Evolutionary conservation across 1,140 invertebrate species (phyloP), one percentile per base, ranked within the genome.

Genomic region (Thrips palmi): DNA sequence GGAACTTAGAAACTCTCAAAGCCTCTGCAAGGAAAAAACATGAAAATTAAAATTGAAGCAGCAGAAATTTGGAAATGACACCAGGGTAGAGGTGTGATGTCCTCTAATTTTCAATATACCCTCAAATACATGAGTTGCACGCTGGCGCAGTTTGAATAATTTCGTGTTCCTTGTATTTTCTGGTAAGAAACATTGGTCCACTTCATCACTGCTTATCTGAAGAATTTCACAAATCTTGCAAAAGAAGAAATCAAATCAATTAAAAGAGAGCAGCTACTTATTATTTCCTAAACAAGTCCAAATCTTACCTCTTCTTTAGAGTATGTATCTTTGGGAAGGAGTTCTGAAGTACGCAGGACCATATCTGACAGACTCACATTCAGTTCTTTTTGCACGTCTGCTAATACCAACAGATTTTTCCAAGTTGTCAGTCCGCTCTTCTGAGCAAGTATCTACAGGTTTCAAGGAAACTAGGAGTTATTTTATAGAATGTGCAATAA

Each of bases 111-210:
- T 34, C 17, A 25, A 41, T 38, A 20, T 58, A 74, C 71, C 71
- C 59, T 69, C 58, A 52, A 77, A 88, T 24, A 98, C 93, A 55
- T 99, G 94, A 10, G 75, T 56, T 2, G 85, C 84, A 45, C 94
- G 66, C 49, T 93, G 72, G 43, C 68, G 63, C 4, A 96, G 59
- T 54, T 86, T 80, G 55, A 96, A 92, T 40, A 63, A 60, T 40
- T 67, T 55, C 32, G 80, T 60, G 45, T 75, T 54, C 41, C 59
- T 65, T 14, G 80, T 83, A 48, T 82, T 77, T 36, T 59, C 55
- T 36, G 76, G 74, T 11, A 86, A 60, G 37, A 71, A 79, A 36
- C 60, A 54, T 29, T 67, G 49, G 44, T 71, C 64, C 42, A 96
- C 57, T 46, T 75, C 67, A 24, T 73, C 59, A 45, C 67, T 58